These are phyloP conservation scores for Apostichopus japonicus DNA, from an alignment of 35 echinoderm and acorn worm species.

Conservation along the genomic window DNA sequence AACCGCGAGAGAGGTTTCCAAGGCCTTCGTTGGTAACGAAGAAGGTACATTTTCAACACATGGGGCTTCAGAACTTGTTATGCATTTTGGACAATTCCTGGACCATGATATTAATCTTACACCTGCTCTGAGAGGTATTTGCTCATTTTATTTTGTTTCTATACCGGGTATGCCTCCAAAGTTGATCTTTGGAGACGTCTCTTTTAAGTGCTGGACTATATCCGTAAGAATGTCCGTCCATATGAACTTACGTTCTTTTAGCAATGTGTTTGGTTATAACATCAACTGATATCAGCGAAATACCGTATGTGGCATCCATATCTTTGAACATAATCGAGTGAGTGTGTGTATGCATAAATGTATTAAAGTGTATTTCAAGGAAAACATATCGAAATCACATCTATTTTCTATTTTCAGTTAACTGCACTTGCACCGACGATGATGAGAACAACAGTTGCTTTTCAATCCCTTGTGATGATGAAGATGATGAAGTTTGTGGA, in stretches of 20 bases:
- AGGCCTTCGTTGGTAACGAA: background rate
- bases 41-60: background rate
- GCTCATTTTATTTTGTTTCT: background rate
- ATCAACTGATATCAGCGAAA: no score
- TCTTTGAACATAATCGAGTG: no score
- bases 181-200: no score
- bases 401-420: background rate
- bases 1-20: background rate
- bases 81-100: background rate
- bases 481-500: background rate
- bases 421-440: background rate
- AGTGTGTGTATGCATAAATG: no score
- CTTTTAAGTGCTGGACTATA: no score
- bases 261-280: no score
- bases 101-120: conserved; percentile 38
- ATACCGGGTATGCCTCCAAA: no score
- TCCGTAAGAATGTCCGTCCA: no score
- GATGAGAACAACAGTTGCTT: background rate
- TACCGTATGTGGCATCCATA: no score
- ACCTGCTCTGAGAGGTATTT: background rate
- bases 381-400: no score
- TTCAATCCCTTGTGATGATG: conserved; percentile 1
- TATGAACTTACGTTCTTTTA: no score
- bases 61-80: background rate
- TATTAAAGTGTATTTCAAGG: no score